phyloP scores from a whole-genome alignment of 2,113 vertebrate species.

The Protobothrops flavoviridis region DNA sequence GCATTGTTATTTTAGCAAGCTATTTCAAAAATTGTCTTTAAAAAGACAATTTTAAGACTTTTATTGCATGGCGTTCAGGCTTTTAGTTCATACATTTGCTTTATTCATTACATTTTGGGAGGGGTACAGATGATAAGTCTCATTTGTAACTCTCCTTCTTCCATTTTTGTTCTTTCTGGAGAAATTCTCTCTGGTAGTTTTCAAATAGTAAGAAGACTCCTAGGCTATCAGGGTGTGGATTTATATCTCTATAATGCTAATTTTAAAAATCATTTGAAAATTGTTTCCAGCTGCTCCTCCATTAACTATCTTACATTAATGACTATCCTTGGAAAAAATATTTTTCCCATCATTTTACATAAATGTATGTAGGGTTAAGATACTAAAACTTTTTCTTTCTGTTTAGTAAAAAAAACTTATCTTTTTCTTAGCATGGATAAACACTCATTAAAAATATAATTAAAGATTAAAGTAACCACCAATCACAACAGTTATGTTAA shows the following conservation, averaged over 20 bases:
- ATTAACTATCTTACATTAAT: background rate
- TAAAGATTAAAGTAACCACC: background rate
- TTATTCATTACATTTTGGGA: background rate
- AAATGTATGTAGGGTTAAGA: background rate
- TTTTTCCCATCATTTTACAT: background rate
- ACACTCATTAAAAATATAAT: background rate
- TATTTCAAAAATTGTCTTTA: background rate
- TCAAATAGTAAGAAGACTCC: background rate
- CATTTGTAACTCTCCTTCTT: background rate
- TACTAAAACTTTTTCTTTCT: background rate
- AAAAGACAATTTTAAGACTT: background rate
- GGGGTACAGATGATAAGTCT: background rate
- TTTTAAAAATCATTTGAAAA: conserved; percentile 2
- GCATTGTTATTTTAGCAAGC: background rate
- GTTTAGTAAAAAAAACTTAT: background rate
- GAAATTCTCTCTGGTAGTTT: background rate
- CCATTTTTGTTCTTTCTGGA: background rate
- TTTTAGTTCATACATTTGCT: background rate
- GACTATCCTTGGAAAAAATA: background rate
- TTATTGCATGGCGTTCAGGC: background rate
- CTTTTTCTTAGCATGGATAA: background rate
- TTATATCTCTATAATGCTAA: background rate
- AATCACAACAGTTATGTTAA: background rate
- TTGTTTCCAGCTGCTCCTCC: background rate
- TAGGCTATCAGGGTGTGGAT: background rate